Conservation (phyloP, 64 coral and sea anemone genomes). For the Stichodactyla mertensii region DNA sequence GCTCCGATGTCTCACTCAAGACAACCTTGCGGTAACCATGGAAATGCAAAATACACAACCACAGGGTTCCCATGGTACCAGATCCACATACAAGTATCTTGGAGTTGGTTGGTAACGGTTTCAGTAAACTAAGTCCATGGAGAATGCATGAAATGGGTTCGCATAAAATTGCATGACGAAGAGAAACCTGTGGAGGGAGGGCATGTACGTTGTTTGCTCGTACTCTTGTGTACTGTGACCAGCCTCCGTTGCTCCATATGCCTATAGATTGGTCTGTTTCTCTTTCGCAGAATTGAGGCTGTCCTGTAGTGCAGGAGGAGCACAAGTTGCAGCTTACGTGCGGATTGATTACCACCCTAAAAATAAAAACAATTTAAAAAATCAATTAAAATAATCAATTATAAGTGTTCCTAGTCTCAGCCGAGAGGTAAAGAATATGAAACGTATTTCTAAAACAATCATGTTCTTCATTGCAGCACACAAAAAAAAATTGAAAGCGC, state of each 20-base stretch:
- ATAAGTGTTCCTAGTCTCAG: no score
- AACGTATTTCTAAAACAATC: no score
- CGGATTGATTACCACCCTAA: slow-evolving; percentile 75
- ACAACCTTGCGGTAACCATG: slow-evolving; percentile 90
- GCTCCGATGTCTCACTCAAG: slow-evolving; percentile 70
- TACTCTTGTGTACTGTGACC: slow-evolving; percentile 86
- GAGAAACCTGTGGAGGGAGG: slow-evolving; percentile 67
- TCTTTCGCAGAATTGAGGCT: slow-evolving; percentile 80
- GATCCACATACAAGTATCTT: slow-evolving; percentile 69
- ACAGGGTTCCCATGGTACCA: slow-evolving; percentile 72
- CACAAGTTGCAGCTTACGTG: slow-evolving; percentile 68
- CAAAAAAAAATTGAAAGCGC: no score
- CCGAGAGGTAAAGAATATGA: no score
- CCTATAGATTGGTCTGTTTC: slow-evolving; percentile 62
- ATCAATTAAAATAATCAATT: background rate
- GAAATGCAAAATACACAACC: slow-evolving; percentile 71
- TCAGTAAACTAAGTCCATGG: slow-evolving; percentile 65
- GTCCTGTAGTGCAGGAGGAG: slow-evolving; percentile 53
- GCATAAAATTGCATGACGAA: slow-evolving; percentile 68
- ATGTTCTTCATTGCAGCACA: no score
- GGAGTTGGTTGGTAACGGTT: slow-evolving; percentile 67
- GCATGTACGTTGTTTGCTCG: slow-evolving; percentile 31
- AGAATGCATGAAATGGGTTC: slow-evolving; percentile 77
- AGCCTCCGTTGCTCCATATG: slow-evolving; percentile 90
- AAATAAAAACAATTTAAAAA: background rate